Evolutionary conservation across 2,113 vertebrate genomes (phyloP), one percentile per base, ranked within the genome.

Genomic region (human (Homo sapiens)): DNA sequence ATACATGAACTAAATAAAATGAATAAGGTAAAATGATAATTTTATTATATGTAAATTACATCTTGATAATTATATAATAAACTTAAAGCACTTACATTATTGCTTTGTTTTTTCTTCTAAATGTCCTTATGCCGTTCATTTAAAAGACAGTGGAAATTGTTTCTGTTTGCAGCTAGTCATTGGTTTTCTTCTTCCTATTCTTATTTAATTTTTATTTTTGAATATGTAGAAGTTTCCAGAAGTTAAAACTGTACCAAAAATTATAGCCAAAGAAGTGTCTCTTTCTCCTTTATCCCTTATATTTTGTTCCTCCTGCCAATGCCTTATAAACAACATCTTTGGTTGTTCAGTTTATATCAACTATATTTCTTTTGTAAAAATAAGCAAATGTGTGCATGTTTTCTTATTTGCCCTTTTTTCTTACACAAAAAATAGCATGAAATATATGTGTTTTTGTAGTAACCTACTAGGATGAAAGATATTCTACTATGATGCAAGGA

Each of bases 181-280:
- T 18, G 2, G 1, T 89, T 95, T 91, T 97, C 16, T 40, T 94
- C 73, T 89, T 76, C 6, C 22, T 50, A 73, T 80, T 70, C 14
- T 94, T 78, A 76, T 66, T 17, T 40, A 40, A 40, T 40, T 89
- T 85, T 85, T 40, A 73, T 27, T 78, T 95, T 97, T 87, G 16
- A 80, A 75, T 79, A 48, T 87, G 30, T 13, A 48, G 10, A 86
- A 68, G n/a, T 30, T 87, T 55, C 38, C 52, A 50, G 78, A 50
- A 92, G 25, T 43, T 43, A 35, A 90, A 83, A 66, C 5, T 45
- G 0, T 80, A 84, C 4, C 45, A 89, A 79, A 92, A 57, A 2
- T 48, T 68, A 89, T 50, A 68, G 2, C 38, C 16, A 90, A 17
- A 82, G 32, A 89, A n/a, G 8, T 52, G 6, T 93, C 45, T 88